These are phyloP conservation scores for Lepisosteus osseus DNA, from an alignment of 2,113 vertebrate genomes.

Conservation along the genomic window DNA sequence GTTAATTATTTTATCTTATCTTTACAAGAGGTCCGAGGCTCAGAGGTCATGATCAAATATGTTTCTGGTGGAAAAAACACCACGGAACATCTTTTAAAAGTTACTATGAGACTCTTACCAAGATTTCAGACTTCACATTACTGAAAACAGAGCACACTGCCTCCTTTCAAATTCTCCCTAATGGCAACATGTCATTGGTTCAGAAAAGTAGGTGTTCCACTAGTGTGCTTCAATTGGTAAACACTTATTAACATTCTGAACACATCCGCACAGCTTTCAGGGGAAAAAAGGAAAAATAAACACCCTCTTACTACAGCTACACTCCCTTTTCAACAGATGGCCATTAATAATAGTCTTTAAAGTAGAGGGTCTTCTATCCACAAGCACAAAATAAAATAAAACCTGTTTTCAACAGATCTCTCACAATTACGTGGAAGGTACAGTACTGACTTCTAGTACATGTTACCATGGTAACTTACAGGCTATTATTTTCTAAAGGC, in stretches of 20 bases:
- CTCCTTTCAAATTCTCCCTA: neutral
- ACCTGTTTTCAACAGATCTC: constrained; percentile 34
- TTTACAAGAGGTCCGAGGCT: no score
- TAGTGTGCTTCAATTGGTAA: constrained; percentile 43
- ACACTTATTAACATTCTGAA: constrained; percentile 58
- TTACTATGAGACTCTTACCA: no score
- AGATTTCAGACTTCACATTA: no score
- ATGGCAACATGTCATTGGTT: constrained; percentile 39
- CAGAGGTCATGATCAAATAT: no score
- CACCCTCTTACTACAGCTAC: constrained; percentile 56
- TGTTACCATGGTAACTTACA: constrained; percentile 43
- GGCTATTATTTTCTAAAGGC: constrained; percentile 50
- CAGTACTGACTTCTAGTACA: constrained; percentile 33
- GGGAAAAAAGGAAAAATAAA: constrained; percentile 20
- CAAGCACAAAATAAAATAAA: constrained; percentile 42
- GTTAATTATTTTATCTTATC: no score
- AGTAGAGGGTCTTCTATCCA: constrained; percentile 50
- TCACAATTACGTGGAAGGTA: constrained; percentile 43
- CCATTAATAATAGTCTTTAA: constrained; percentile 69
- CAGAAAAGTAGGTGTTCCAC: constrained; percentile 42
- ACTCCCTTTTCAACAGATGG: constrained; percentile 60
- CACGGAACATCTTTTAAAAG: no score
- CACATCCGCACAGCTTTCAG: constrained; percentile 57
- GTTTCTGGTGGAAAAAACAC: no score
- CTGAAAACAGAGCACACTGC: constrained; percentile 4